Evolutionary conservation across 2,888 invertebrate genomes (phyloP), one percentile per base, ranked within the genome.

Genomic region (Dione juno): DNA sequence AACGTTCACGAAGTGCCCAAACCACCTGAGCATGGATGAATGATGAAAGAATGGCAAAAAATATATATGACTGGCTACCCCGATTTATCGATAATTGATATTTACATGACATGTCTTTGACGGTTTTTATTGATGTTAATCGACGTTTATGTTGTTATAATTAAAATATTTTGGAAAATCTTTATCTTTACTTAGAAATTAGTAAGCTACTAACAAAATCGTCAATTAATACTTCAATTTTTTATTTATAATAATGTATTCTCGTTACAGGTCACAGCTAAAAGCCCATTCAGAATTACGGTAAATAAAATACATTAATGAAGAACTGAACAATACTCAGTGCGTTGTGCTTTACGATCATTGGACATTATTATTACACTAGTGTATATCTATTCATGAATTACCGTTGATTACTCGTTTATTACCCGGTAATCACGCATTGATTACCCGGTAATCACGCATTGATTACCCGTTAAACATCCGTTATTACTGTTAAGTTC

Each of bases 251-350:
- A 59, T 8, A 14, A 40, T 14, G 10, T 11, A 10, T 37, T 16
- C 58, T 70, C 64, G 69, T 77, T 74, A 0, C 84, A 89, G 90
- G 79, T 85, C 76, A 59, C 77, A 80, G 45, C 80, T 77, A 68
- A 77, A 81, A 74, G 77, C 82, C 59, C 81, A 83, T 73, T 80
- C 80, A 79, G 84, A 84, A 78, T 82, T 82, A 76, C 83, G 80
- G 82, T 84, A 86, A 82, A 69, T 69, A 54, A 82, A 73, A 74
- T 74, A 75, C 77, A 63, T 66, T 50, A 67, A 65, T 71, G 68
- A 70, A 79, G 75, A 78, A 79, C 77, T 80, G 79, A 85, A 45
- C 28, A 43, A 91, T 88, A 90, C 90, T 90, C 90, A 87, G 85
- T 82, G 90, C 83, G 89, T 88, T 88, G 88, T 90, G 88, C 76